phyloP scores from a whole-genome alignment of 1,140 invertebrate species.

The Wasmannia auropunctata region DNA sequence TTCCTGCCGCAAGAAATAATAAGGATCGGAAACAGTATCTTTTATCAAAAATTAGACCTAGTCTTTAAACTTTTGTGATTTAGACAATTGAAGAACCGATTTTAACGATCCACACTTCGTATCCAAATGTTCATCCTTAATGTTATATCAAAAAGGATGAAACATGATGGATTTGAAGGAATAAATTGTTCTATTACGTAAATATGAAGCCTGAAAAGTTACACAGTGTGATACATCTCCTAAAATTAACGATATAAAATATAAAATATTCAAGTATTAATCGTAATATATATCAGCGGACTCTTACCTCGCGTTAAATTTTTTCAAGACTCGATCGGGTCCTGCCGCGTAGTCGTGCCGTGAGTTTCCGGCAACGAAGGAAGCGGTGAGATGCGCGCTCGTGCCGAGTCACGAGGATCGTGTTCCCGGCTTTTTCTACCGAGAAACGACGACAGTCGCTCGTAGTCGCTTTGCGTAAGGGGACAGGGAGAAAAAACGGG shows the following conservation, averaged over 20 bases:
- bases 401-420: conserved; percentile 55
- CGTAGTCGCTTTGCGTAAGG: too few relatives aligned
- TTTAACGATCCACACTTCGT: background rate
- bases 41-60: background rate
- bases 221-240: background rate
- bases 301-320: background rate
- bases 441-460: background rate
- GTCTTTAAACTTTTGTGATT: background rate
- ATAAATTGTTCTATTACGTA: background rate
- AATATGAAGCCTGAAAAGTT: background rate
- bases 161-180: background rate
- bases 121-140: background rate
- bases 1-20: background rate
- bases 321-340: background rate
- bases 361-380: background rate
- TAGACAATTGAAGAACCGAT: background rate
- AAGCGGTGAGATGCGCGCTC: conserved; percentile 3
- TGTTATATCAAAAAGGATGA: background rate
- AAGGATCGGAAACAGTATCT: background rate
- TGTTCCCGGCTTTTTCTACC: conserved; percentile 50
- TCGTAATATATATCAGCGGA: too few relatives aligned
- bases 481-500: background rate
- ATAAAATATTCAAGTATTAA: background rate
- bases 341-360: background rate
- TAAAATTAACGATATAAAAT: background rate